Conservation (phyloP, 2,797 vertebrate genomes). For the Leontopithecus rosalia region DNA sequence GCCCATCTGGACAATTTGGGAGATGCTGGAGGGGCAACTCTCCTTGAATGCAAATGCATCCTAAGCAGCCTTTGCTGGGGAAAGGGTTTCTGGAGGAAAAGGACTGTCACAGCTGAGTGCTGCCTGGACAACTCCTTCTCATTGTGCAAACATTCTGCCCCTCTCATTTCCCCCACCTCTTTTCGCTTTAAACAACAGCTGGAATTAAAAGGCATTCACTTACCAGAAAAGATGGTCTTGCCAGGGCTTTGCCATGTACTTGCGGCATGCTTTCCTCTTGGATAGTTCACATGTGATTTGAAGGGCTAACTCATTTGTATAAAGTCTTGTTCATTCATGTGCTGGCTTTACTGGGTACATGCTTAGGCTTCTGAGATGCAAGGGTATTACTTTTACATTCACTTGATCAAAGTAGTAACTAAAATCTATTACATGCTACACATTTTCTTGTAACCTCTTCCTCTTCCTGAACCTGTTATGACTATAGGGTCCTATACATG, state of each 20-base stretch:
- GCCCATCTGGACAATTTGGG: constrained; percentile 30
- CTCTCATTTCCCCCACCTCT: neutral
- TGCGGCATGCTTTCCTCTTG: neutral
- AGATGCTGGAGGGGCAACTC: neutral
- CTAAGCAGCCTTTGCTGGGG: neutral
- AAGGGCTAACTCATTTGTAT: neutral
- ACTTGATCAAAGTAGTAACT: neutral
- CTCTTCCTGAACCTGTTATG: neutral
- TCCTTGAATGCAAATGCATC: neutral
- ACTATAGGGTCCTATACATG: neutral
- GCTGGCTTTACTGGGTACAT: neutral
- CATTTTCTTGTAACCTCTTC: neutral
- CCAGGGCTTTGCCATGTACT: neutral
- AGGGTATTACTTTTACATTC: neutral
- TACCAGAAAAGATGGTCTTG: neutral
- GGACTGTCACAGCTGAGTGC: neutral
- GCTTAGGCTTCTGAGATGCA: neutral
- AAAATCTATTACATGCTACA: neutral
- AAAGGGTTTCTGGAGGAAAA: neutral
- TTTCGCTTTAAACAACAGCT: constrained; percentile 1
- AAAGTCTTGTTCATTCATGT: neutral
- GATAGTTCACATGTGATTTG: neutral
- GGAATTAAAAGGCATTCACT: constrained; percentile 32
- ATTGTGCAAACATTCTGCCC: neutral
- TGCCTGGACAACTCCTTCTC: neutral